A percentile compares a stretch with the other conserved stretches of the same genome.
These are phyloP conservation scores for Tipula helvola DNA, from an alignment of 2,888 invertebrate species.

Conservation along the genomic window DNA sequence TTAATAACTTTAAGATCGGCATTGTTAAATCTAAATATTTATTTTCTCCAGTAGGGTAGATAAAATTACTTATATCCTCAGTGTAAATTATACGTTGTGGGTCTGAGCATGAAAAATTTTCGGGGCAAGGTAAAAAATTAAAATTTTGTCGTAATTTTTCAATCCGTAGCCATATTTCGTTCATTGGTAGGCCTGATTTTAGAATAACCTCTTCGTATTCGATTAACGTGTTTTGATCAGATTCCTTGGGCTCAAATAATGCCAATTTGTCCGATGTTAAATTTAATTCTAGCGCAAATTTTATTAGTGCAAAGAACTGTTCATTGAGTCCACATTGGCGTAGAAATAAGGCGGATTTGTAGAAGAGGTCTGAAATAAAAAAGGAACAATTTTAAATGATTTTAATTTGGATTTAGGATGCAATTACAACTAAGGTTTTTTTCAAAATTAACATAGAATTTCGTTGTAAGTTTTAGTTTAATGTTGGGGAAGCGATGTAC, in stretches of 20 bases:
- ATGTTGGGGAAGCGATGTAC: too few relatives aligned
- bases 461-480: too few relatives aligned
- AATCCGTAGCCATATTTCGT: constrained; percentile 61
- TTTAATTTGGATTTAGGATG: too few relatives aligned
- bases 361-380: constrained; percentile 41
- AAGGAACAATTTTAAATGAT: background rate
- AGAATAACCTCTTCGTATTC: constrained; percentile 50
- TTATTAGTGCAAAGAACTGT: constrained; percentile 57
- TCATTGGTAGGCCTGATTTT: constrained; percentile 52
- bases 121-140: constrained; percentile 50
- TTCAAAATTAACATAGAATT: too few relatives aligned
- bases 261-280: constrained; percentile 37
- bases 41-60: constrained; percentile 50
- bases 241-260: constrained; percentile 23
- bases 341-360: constrained; percentile 40
- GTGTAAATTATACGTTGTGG: constrained; percentile 52
- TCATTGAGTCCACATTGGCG: constrained; percentile 64
- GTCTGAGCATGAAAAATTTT: constrained; percentile 41
- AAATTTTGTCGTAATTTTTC: constrained; percentile 60
- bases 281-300: constrained; percentile 55
- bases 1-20: constrained; percentile 40
- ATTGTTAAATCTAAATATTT: constrained; percentile 44
- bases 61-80: constrained; percentile 51
- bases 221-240: constrained; percentile 31
- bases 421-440: too few relatives aligned